phyloP scores from a whole-genome alignment of 2,888 invertebrate species.

The Caenorhabditis plicata region DNA sequence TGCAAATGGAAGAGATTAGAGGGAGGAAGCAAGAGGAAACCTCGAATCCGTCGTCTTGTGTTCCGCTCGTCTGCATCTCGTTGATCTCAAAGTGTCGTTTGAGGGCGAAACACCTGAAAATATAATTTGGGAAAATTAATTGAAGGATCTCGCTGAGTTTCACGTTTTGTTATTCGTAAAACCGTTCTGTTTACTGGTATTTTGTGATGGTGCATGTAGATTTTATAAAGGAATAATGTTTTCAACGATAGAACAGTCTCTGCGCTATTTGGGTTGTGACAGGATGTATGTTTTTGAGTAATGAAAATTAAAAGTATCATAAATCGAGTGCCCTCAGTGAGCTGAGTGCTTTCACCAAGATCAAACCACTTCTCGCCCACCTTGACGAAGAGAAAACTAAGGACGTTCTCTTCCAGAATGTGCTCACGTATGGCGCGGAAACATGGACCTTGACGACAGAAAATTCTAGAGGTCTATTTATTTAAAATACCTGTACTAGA shows the following conservation, averaged over 20 bases:
- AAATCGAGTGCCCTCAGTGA: no score
- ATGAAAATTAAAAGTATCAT: no score
- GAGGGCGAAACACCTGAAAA: conserved; percentile 16
- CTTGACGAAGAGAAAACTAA: no score
- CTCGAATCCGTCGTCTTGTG: conserved; percentile 14
- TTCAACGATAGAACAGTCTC: neutral
- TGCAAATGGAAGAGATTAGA: neutral
- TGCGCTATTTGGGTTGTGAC: neutral
- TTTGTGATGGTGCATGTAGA: neutral
- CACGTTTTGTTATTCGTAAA: neutral
- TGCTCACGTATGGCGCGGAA: no score
- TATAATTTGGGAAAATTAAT: neutral
- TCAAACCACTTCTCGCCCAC: no score
- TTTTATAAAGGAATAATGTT: neutral
- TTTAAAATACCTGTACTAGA: no score
- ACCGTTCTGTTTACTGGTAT: neutral
- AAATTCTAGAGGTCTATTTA: no score
- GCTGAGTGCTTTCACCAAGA: no score
- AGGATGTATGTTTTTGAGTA: no score
- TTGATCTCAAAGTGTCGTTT: conserved; percentile 15
- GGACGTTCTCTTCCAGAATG: no score
- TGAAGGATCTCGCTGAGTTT: neutral
- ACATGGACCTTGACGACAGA: no score
- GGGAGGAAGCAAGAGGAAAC: neutral
- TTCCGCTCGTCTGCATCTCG: conserved; percentile 7